A percentile compares a stretch with the other conserved stretches of the same genome.
These are phyloP conservation scores for Cetonia aurata DNA, from an alignment of 2,888 invertebrate species.

Conservation along the genomic window DNA sequence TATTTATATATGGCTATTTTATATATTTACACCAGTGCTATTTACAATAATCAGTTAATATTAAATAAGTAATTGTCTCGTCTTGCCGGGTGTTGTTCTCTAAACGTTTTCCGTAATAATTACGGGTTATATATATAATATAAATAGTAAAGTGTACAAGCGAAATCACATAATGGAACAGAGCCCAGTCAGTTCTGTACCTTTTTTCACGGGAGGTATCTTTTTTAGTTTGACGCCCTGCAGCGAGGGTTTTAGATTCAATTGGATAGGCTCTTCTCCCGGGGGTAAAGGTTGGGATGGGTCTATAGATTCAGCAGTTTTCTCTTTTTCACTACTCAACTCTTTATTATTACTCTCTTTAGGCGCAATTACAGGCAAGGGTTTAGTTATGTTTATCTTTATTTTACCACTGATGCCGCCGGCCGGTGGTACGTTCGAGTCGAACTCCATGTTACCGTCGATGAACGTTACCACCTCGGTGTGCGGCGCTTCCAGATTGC, in stretches of 20 bases:
- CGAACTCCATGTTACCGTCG: conserved; percentile 80
- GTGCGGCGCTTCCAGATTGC: conserved; percentile 68
- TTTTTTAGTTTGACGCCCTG: conserved; percentile 76
- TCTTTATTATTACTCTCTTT: conserved; percentile 63
- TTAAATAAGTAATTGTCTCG: too few species aligned
- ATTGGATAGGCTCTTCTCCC: conserved; percentile 70
- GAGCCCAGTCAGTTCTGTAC: conserved; percentile 85
- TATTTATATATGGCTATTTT: conserved; percentile 15
- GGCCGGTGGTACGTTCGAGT: conserved; percentile 56
- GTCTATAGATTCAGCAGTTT: conserved; percentile 57
- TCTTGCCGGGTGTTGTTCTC: too few species aligned
- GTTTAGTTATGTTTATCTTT: conserved; percentile 86
- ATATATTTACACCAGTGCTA: conserved; percentile 30
- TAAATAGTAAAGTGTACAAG: conserved; percentile 4
- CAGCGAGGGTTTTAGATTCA: conserved; percentile 75
- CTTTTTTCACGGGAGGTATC: conserved; percentile 79
- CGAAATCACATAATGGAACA: conserved; percentile 85
- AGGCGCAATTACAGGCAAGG: conserved; percentile 68
- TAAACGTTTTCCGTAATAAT: too few species aligned
- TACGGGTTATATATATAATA: too few species aligned
- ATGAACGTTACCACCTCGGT: conserved; percentile 75
- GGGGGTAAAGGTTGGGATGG: conserved; percentile 71
- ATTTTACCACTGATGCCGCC: conserved; percentile 72
- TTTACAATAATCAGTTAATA: conserved; percentile 12
- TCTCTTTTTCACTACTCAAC: conserved; percentile 54